Conservation (phyloP, 2,888 invertebrate genomes). For the Scrobipalpa atriplicella region DNA sequence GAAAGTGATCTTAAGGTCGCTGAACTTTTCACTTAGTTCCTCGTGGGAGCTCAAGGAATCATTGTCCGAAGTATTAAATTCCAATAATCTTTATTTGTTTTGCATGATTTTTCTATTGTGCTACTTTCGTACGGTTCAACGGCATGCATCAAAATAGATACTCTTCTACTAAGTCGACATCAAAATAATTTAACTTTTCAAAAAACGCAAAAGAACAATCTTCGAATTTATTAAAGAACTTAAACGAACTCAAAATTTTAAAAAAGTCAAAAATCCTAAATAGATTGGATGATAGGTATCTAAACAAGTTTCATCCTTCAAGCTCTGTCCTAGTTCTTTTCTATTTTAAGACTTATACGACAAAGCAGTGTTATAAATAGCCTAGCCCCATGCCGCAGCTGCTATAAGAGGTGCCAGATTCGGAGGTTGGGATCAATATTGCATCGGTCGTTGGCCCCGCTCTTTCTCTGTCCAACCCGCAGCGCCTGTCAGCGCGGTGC, state of each 20-base stretch:
- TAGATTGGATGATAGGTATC: not conserved
- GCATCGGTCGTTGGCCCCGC: constrained; percentile 55
- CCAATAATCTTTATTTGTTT: not conserved
- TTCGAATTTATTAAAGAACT: too few species aligned
- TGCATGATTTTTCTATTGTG: not conserved
- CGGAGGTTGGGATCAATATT: constrained; percentile 29
- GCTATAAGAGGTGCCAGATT: not conserved
- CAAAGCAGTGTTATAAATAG: not conserved
- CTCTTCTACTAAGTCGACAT: too few species aligned
- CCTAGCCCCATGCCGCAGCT: not conserved
- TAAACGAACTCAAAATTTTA: not conserved
- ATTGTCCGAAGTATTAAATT: not conserved
- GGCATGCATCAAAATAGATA: too few species aligned
- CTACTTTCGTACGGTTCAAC: not conserved
- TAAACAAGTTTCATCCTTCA: not conserved
- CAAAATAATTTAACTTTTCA: too few species aligned
- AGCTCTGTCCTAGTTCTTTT: not conserved
- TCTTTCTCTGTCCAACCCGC: constrained; percentile 45
- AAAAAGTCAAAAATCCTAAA: not conserved
- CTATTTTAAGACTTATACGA: not conserved
- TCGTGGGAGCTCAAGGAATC: not conserved
- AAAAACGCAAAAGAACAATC: too few species aligned
- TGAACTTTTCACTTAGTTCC: not conserved
- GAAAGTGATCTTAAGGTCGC: not conserved
- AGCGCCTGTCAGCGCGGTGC: constrained; percentile 22